Base-by-base conservation (phyloP, 2,888 invertebrate species). In the Papilio protenor region DNA sequence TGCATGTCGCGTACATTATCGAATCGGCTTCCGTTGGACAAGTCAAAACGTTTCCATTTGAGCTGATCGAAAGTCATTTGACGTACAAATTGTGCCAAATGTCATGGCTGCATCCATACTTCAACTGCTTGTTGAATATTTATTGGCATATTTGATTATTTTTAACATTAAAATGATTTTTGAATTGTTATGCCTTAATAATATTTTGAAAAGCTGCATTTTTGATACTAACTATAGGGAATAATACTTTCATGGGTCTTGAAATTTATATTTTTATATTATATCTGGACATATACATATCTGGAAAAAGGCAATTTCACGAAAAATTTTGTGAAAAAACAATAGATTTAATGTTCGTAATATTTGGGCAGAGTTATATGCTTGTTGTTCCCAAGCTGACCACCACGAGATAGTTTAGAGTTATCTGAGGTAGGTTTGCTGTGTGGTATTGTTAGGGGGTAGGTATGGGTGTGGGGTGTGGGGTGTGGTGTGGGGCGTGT, bases 1-100 rank as follows among this genome's bases (percentile, higher is more conserved):
- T 27, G 77, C 77, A 77, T 77, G 77, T 57, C 69, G 77, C 77
- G 52, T 76, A 52, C 72, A 52, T 71, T 45, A 33, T 77, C 71
- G 47, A 64, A 11, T 73, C 73, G 55, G 77, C 73, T 77, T 77
- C 11, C 45, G 72, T 70, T 40, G 14, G 55, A 69, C 21, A 27
- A 40, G 14, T 45, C 73, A 66, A 45, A 69, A 55, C 69, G 69
- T 21, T 52, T 57, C 21, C 69, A 76, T 76, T 70, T 66, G 8
- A 18, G 14, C 33, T 33, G 66, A 66, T 33, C 52, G 55, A 33
- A 55, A 33, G 12, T 55, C 27, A 33, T 49, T 49, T 6, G 27
- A 27, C 18, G 18, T 70, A 6, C 16, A 49, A 64, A 57, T 64
- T 21, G 6, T 61, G 59, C 18, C 27, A 66, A 55, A n/a, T 55